phyloP scores from a whole-genome alignment of 2,888 invertebrate species.

The Torymus aiolomorphi region DNA sequence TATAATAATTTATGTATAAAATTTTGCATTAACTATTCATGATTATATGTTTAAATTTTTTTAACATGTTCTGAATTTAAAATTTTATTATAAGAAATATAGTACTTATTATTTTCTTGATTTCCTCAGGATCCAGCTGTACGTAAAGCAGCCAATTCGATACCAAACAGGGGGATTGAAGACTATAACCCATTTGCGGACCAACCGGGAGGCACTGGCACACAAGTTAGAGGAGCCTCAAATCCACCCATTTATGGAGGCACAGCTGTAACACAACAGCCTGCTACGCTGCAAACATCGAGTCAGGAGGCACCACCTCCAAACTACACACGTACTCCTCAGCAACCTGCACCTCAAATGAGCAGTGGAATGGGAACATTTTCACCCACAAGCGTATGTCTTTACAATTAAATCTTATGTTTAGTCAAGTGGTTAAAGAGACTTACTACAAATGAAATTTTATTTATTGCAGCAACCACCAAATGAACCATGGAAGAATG shows the following conservation, averaged over 20 bases:
- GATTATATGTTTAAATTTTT: too few relatives aligned
- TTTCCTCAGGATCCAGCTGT: slow-evolving; percentile 91
- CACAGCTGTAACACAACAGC: slow-evolving; percentile 76
- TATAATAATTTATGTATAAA: too few relatives aligned
- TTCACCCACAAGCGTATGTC: slow-evolving; percentile 67
- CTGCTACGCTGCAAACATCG: slow-evolving; percentile 90
- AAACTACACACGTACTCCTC: slow-evolving; percentile 81
- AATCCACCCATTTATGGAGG: slow-evolving; percentile 76
- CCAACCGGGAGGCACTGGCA: slow-evolving; percentile 78
- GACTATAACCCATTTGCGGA: slow-evolving; percentile 97
- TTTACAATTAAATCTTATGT: slow-evolving; percentile 10
- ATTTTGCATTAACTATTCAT: too few relatives aligned
- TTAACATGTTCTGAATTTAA: too few relatives aligned
- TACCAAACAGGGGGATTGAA: slow-evolving; percentile 87
- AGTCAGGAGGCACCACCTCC: slow-evolving; percentile 78
- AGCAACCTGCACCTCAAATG: slow-evolving; percentile 76
- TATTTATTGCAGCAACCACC: slow-evolving; percentile 53
- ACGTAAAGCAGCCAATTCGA: slow-evolving; percentile 89
- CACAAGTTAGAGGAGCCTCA: slow-evolving; percentile 76
- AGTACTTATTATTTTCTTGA: neutral
- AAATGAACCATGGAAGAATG: slow-evolving; percentile 54
- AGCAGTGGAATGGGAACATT: slow-evolving; percentile 63
- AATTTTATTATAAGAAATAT: too few relatives aligned
- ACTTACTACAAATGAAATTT: neutral
- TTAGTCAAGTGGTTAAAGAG: too few relatives aligned